A percentile compares a stretch with the other conserved stretches of the same genome.
These are phyloP conservation scores for Podarcis siculus DNA, from an alignment of 2,797 vertebrate species.

Conservation along the genomic window DNA sequence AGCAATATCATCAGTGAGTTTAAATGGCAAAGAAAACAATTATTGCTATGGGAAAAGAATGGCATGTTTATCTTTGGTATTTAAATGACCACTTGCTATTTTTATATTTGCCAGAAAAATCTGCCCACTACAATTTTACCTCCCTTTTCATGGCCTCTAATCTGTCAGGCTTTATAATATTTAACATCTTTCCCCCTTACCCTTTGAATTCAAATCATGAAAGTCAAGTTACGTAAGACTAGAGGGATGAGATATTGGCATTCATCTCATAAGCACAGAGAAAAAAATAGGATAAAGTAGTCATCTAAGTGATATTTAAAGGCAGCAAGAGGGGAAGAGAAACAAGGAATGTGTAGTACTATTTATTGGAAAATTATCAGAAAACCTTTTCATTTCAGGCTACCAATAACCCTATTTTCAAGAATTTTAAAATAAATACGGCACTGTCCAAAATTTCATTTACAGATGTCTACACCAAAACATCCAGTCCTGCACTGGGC, in stretches of 20 bases:
- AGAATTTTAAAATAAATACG: background rate
- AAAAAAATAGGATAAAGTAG: background rate
- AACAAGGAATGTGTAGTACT: background rate
- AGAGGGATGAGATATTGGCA: background rate
- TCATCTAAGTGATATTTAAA: background rate
- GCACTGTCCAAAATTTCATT: background rate
- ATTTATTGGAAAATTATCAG: background rate
- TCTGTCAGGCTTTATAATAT: background rate
- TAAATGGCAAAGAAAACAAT: background rate
- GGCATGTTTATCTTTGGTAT: background rate
- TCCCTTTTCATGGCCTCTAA: background rate
- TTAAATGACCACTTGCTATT: background rate
- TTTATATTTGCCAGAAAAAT: background rate
- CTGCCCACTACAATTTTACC: background rate
- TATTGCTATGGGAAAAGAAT: background rate
- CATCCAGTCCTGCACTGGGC: background rate
- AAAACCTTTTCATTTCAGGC: background rate
- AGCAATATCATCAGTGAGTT: background rate
- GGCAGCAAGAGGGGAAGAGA: background rate
- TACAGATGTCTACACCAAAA: background rate
- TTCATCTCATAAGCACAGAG: background rate
- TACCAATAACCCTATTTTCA: background rate
- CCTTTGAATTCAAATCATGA: background rate
- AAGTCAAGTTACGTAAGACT: conserved; percentile 1
- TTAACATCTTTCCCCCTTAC: background rate